Base-by-base conservation (phyloP, 2,113 vertebrate genomes). In the Scomber japonicus region DNA sequence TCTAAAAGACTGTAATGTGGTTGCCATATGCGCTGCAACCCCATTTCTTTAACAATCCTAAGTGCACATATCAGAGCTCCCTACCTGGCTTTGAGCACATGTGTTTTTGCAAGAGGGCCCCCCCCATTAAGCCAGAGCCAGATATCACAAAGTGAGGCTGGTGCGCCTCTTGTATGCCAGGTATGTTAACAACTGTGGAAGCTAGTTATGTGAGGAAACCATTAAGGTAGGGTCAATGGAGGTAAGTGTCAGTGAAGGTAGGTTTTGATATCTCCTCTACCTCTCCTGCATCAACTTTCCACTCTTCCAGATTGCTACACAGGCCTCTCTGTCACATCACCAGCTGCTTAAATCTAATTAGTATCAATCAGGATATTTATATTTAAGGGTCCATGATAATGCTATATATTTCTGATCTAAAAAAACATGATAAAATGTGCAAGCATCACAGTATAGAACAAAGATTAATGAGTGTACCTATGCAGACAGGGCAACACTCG, bases 401-500 rank as follows among this genome's bases (percentile, higher is more conserved):
- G 35, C 35, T 7, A 40, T 40, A 40, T 40, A 40, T 40, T 40
- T 40, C 35, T 40, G 35, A 40, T 40, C 35, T 40, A 40, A 40
- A 40, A 40, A 7, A 40, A 9, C 9, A 40, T 40, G 35, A 40
- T 40, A 10, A 40, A 40, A 40, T 40, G 35, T 40, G 35, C 35
- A 40, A 40, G 8, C 35, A 40, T 40, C 35, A 9, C 35, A 40
- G 35, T 7, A 40, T 9, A 40, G 35, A 40, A 40, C 35, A 40
- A 40, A 60, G 15, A 2, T 15, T 40, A 53, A 48, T 14, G 24
- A 8, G 16, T 40, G 4, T 89, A 96, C 95, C 95, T 92, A 94
- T 92, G 84, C 95, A 96, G 76, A 96, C 93, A 0, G 95, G 94
- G 80, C 95, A 96, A 84, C 95, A 96, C 80, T 96, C 95, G 57